phyloP scores from a whole-genome alignment of 2,113 vertebrate species.

The Sinocyclocheilus anophthalmus region DNA sequence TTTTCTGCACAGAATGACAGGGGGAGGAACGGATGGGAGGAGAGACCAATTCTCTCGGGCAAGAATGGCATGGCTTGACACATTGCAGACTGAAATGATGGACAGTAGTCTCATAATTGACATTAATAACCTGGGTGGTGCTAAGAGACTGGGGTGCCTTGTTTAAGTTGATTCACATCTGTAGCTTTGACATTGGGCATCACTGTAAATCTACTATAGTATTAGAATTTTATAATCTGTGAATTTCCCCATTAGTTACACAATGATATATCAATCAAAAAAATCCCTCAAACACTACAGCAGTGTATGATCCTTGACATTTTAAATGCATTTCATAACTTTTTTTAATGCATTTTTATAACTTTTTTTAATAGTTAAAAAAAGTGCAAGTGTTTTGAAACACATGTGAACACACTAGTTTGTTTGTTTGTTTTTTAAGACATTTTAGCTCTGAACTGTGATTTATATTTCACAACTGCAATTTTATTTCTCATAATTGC shows the following conservation, averaged over 20 bases:
- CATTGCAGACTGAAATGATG: constrained; percentile 58
- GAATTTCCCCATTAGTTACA: background rate
- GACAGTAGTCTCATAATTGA: constrained; percentile 54
- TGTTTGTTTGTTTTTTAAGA: too few species aligned
- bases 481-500: too few species aligned
- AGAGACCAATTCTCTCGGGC: constrained; percentile 57
- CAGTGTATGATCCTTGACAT: background rate
- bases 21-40: background rate
- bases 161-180: constrained; percentile 64
- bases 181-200: constrained; percentile 17
- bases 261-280: background rate
- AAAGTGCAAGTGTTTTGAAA: background rate
- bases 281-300: background rate
- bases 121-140: constrained; percentile 52
- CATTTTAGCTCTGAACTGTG: too few species aligned
- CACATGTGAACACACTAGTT: too few species aligned
- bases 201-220: background rate
- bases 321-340: background rate
- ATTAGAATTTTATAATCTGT: background rate
- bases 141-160: constrained; percentile 32
- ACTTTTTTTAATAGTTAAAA: background rate
- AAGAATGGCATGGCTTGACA: constrained; percentile 53
- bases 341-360: background rate
- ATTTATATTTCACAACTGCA: too few species aligned
- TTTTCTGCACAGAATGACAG: constrained; percentile 59